Evolutionary conservation across 2,888 invertebrate species (phyloP).

Genomic region (Cantharis nigra): DNA sequence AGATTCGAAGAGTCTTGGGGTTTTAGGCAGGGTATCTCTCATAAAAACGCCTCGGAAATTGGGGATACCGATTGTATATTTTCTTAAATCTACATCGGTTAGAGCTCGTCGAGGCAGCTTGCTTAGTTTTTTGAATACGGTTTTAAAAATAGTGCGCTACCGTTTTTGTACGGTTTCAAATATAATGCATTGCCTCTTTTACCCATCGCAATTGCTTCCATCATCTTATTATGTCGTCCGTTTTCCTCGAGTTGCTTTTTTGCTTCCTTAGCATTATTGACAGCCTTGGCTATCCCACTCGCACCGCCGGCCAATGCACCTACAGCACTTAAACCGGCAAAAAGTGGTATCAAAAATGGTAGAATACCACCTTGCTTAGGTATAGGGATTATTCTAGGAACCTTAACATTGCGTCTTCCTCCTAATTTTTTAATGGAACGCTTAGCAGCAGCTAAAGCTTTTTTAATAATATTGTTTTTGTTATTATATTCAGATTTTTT

Average conservation of each 20-base stretch:
- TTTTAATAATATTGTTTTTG: neutral
- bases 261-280: no score
- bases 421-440: neutral
- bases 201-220: conserved; percentile 30
- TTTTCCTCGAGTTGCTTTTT: no score
- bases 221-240: no score
- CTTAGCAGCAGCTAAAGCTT: neutral
- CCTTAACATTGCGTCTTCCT: conserved; percentile 7
- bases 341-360: conserved; percentile 45
- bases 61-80: conserved; percentile 28
- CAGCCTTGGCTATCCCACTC: no score
- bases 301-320: no score
- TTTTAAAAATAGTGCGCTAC: conserved; percentile 10
- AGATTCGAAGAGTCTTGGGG: conserved; percentile 35
- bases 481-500: neutral
- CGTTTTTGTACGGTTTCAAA: conserved; percentile 4
- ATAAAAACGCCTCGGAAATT: conserved; percentile 41
- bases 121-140: conserved; percentile 19
- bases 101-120: conserved; percentile 34
- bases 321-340: conserved; percentile 44
- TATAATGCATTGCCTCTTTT: conserved; percentile 5
- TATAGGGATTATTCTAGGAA: conserved; percentile 38
- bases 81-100: conserved; percentile 33
- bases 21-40: conserved; percentile 25
- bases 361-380: conserved; percentile 47